Conservation (phyloP, 2,113 vertebrate species). For the Orientallactaga bullata region DNA sequence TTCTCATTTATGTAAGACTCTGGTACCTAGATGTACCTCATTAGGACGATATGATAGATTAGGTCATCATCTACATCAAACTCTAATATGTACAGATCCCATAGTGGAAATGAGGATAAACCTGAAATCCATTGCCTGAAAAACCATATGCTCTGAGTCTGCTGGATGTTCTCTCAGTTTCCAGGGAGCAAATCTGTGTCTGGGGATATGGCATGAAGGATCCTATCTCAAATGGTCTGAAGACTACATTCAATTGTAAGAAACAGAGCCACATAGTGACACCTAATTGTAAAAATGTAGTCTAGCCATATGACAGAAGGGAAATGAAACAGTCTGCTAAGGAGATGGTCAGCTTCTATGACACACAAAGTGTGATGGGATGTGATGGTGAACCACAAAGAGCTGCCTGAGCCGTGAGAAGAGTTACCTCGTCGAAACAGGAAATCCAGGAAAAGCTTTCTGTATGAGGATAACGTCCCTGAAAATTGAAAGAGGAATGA, state of each 20-base stretch:
- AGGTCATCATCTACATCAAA: background rate
- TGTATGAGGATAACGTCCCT: background rate
- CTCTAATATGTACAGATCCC: background rate
- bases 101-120: background rate
- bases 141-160: background rate
- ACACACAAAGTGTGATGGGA: background rate
- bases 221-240: background rate
- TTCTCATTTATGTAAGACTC: constrained; percentile 15
- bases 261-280: background rate
- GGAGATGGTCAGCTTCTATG: background rate
- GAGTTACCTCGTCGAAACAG: background rate
- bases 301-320: background rate
- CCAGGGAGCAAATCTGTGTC: background rate
- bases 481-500: background rate
- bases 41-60: background rate
- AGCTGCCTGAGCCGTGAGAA: background rate
- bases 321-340: background rate
- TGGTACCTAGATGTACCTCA: background rate
- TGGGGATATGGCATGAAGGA: background rate
- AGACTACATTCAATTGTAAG: background rate
- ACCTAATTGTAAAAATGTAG: background rate
- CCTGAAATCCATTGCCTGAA: background rate
- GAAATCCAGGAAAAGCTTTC: background rate
- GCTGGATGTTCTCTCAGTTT: background rate
- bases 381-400: background rate